These are phyloP conservation scores for Caprella mutica DNA, from an alignment of 2,888 invertebrate species.

Conservation along the genomic window DNA sequence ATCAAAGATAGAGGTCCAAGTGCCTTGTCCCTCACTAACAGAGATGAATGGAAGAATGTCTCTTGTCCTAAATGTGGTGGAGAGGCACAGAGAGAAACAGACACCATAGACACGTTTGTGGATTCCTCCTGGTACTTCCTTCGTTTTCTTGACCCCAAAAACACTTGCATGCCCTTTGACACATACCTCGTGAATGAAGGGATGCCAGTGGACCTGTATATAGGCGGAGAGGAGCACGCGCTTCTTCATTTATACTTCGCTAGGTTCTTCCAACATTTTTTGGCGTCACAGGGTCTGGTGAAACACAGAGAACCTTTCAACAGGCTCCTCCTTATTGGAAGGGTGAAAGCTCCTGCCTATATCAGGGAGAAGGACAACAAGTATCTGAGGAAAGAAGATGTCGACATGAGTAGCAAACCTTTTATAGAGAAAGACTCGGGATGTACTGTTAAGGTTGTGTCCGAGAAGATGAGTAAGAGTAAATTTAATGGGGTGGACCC, in stretches of 20 bases:
- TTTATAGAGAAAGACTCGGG: not conserved
- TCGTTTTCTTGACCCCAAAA: constrained; percentile 72
- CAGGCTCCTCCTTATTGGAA: constrained; percentile 84
- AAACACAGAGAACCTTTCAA: constrained; percentile 76
- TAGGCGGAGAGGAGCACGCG: constrained; percentile 97
- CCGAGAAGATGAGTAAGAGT: constrained; percentile 99
- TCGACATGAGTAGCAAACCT: constrained; percentile 45
- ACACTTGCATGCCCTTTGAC: constrained; percentile 58
- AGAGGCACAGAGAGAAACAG: constrained; percentile 69
- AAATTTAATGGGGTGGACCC: constrained; percentile 96
- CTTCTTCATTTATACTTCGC: constrained; percentile 93
- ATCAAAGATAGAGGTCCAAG: constrained; percentile 16
- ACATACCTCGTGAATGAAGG: constrained; percentile 47
- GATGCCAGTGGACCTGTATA: constrained; percentile 87
- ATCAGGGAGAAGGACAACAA: constrained; percentile 39
- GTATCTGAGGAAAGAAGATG: constrained; percentile 47
- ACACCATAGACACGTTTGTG: constrained; percentile 99
- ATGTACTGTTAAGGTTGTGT: not conserved
- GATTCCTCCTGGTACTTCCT: constrained; percentile 98
- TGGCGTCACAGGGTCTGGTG: constrained; percentile 65
- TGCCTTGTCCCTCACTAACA: constrained; percentile 37
- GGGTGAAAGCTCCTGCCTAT: constrained; percentile 79
- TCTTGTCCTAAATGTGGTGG: constrained; percentile 44
- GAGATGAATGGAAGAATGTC: constrained; percentile 36
- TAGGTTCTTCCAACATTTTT: constrained; percentile 83